Percentiles rank a stretch among this genome's conserved stretches.
Conservation (phyloP, 2,113 vertebrate species). For the Pseudolaguvia tuberculata region DNA sequence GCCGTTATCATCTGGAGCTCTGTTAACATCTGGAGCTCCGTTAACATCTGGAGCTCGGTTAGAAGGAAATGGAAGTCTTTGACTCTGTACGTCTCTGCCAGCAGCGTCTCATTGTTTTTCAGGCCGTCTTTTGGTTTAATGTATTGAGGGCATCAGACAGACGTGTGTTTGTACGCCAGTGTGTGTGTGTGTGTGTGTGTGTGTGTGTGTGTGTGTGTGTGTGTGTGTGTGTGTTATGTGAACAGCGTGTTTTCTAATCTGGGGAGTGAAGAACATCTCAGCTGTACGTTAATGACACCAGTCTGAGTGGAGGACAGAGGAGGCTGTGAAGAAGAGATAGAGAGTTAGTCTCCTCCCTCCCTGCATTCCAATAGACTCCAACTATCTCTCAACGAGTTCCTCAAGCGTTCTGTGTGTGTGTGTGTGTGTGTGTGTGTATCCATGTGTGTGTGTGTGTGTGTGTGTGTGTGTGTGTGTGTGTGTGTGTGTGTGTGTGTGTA, state of each 20-base stretch:
- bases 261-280: conserved; percentile 38
- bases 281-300: conserved; percentile 48
- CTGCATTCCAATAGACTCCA: conserved; percentile 7
- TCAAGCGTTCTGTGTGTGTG: conserved; percentile 1
- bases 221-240: conserved; percentile 32
- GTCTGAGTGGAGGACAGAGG: conserved; percentile 22
- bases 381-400: conserved; percentile 35
- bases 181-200: no score
- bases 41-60: conserved; percentile 17
- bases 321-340: conserved; percentile 47
- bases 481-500: no score
- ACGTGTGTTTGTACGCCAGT: conserved; percentile 39
- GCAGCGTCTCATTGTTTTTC: conserved; percentile 34
- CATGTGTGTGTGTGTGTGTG: background rate
- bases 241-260: conserved; percentile 33
- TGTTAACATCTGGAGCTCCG: no score
- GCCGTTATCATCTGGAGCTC: no score
- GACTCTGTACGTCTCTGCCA: no score
- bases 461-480: background rate
- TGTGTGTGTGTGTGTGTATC: conserved; percentile 4
- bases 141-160: conserved; percentile 24
- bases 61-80: background rate
- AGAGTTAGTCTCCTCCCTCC: conserved; percentile 19
- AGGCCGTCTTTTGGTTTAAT: conserved; percentile 41
- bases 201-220: no score